These are phyloP conservation scores for Psilanteris sp. DNA, from an alignment of 1,140 invertebrate genomes.

Conservation along the genomic window DNA sequence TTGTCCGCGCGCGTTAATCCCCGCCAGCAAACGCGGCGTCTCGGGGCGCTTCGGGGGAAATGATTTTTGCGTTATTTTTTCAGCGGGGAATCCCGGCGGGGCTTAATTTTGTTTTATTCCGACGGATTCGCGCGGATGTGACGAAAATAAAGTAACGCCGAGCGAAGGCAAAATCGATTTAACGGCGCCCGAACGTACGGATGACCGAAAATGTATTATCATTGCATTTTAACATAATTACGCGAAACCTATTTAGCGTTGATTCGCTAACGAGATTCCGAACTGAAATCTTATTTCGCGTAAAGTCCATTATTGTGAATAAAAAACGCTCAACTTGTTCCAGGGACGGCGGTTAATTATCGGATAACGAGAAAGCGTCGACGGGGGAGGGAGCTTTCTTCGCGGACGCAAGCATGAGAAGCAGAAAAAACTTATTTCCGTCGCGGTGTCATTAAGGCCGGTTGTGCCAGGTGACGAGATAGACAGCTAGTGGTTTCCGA, in stretches of 20 bases:
- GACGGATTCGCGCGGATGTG: too few species aligned
- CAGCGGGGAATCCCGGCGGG: too few species aligned
- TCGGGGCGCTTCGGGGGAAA: too few species aligned
- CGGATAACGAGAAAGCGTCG: constrained; percentile 9
- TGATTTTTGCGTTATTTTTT: too few species aligned
- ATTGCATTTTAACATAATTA: neutral
- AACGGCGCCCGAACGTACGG: too few species aligned
- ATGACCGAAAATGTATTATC: too few species aligned
- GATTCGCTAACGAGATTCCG: constrained; percentile 7
- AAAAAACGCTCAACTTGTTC: constrained; percentile 10
- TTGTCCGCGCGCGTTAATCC: too few species aligned
- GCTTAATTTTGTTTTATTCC: too few species aligned
- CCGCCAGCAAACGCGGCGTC: too few species aligned
- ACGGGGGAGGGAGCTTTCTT: neutral
- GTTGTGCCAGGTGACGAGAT: constrained; percentile 37
- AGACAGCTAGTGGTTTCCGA: constrained; percentile 35
- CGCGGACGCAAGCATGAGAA: constrained; percentile 1
- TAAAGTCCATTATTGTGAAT: neutral
- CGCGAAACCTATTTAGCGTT: neutral
- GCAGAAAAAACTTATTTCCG: constrained; percentile 33
- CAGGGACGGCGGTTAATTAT: constrained; percentile 27
- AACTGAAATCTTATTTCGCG: constrained; percentile 8
- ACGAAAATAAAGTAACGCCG: too few species aligned
- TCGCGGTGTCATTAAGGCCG: constrained; percentile 31
- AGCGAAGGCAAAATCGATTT: too few species aligned